Conservation (phyloP, 2,888 invertebrate species). For the Zeuzera pyrina region DNA sequence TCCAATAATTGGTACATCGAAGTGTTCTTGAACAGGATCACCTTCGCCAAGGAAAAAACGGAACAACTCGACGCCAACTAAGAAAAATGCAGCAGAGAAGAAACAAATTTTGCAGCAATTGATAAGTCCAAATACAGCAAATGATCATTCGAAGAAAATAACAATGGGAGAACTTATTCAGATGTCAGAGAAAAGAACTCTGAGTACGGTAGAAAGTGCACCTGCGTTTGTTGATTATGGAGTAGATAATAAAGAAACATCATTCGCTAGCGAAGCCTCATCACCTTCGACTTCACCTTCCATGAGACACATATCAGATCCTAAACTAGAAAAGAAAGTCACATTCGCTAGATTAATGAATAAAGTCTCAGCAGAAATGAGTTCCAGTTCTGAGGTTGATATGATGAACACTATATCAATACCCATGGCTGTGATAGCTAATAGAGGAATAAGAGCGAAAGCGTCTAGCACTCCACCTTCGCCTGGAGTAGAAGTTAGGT, state of each 20-base stretch:
- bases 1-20: slow-evolving; percentile 6
- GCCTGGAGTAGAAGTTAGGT: slow-evolving; percentile 75
- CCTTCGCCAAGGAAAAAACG: slow-evolving; percentile 85
- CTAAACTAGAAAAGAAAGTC: slow-evolving; percentile 84
- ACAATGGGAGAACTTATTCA: slow-evolving; percentile 83
- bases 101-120: slow-evolving; percentile 85
- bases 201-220: slow-evolving; percentile 63
- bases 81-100: slow-evolving; percentile 83
- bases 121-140: slow-evolving; percentile 78
- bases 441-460: slow-evolving; percentile 50
- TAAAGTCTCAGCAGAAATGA: slow-evolving; percentile 85
- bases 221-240: slow-evolving; percentile 62
- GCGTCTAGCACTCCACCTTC: slow-evolving; percentile 76
- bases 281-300: slow-evolving; percentile 70
- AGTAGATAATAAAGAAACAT: slow-evolving; percentile 73
- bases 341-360: slow-evolving; percentile 82
- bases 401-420: slow-evolving; percentile 67
- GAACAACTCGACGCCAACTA: slow-evolving; percentile 85
- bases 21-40: slow-evolving; percentile 70
- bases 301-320: slow-evolving; percentile 74
- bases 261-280: slow-evolving; percentile 69
- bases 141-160: slow-evolving; percentile 75
- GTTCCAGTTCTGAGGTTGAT: slow-evolving; percentile 81
- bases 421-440: slow-evolving; percentile 58
- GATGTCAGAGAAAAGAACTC: slow-evolving; percentile 76